These are phyloP conservation scores for Pecten maximus DNA, from an alignment of 2,888 invertebrate genomes.

Conservation along the genomic window DNA sequence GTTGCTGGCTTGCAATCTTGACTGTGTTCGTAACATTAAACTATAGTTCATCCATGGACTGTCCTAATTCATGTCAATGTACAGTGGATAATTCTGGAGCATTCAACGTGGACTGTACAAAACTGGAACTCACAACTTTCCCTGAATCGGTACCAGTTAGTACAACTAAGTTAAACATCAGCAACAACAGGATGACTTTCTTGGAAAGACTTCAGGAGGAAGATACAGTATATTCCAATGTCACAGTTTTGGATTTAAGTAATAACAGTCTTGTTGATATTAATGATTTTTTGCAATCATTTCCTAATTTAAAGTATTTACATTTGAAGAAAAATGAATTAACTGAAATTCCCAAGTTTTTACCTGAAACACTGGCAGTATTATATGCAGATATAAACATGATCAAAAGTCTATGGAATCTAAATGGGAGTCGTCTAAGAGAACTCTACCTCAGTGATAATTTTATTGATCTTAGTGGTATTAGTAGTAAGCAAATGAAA, in stretches of 20 bases:
- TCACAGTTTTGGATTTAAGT: conserved; percentile 42
- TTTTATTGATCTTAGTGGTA: not conserved
- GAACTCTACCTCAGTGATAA: not conserved
- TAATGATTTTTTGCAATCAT: not conserved
- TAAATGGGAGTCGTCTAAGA: conserved; percentile 33
- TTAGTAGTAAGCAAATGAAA: not conserved
- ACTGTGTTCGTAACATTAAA: not conserved
- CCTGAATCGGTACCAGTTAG: not conserved
- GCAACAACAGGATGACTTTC: conserved; percentile 44
- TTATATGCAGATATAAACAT: conserved; percentile 47
- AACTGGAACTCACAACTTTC: conserved; percentile 21
- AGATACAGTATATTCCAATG: not conserved
- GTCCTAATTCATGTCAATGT: not conserved
- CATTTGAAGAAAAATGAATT: conserved; percentile 50
- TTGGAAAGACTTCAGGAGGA: not conserved
- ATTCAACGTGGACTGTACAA: conserved; percentile 41
- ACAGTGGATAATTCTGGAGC: conserved; percentile 9
- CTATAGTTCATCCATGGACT: not conserved
- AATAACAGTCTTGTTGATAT: conserved; percentile 35
- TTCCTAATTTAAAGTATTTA: conserved; percentile 35
- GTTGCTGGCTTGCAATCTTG: not conserved
- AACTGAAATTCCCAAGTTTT: conserved; percentile 35
- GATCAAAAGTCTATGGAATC: conserved; percentile 41
- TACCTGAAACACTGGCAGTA: conserved; percentile 46
- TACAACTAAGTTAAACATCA: conserved; percentile 39